Evolutionary conservation across 2,797 vertebrate species (phyloP), one percentile per base, ranked within the genome.

Genomic region (Oryzias dopingdopingensis): DNA sequence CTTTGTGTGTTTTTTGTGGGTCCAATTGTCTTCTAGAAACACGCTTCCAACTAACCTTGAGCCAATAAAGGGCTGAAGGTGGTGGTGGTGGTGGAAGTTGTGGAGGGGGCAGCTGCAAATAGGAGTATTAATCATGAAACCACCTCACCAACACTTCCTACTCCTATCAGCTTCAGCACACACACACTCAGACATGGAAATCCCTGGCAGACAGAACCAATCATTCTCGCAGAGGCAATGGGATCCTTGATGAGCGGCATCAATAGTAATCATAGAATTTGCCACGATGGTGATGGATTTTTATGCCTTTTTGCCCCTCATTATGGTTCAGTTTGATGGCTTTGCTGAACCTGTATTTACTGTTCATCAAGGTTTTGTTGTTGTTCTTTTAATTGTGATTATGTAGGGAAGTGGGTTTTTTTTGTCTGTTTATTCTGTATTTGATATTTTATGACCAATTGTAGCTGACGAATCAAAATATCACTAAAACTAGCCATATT

Each of bases 221-320:
- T 88, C 83, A 82, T 71, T 85, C 75, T 72, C 20, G 6, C 67
- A 4, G 20, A 80, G 56, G 76, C 82, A 80, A 81, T 84, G 82
- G 81, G 81, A 82, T 86, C 77, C 76, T 80, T 85, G 86, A 89
- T 86, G 86, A 87, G 83, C 72, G 71, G 82, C 79, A 85, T 89
- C 86, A 89, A 86, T 89, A 87, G 83, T 84, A 82, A 88, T 90
- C 87, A 86, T 81, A 73, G 80, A 62, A 82, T 87, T 81, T 85
- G 76, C 78, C 76, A 58, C 79, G 83, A 84, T 67, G 65, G 60
- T 77, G 79, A 88, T 88, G 77, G 77, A 89, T 86, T 88, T 83
- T 72, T 83, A 82, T 87, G 83, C 76, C 80, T 78, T 86, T 83
- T 87, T 84, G 80, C 67, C 77, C 20, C 83, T 76, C 82, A 86